phyloP scores from a whole-genome alignment of 2,113 vertebrate species.

The Progne subis region DNA sequence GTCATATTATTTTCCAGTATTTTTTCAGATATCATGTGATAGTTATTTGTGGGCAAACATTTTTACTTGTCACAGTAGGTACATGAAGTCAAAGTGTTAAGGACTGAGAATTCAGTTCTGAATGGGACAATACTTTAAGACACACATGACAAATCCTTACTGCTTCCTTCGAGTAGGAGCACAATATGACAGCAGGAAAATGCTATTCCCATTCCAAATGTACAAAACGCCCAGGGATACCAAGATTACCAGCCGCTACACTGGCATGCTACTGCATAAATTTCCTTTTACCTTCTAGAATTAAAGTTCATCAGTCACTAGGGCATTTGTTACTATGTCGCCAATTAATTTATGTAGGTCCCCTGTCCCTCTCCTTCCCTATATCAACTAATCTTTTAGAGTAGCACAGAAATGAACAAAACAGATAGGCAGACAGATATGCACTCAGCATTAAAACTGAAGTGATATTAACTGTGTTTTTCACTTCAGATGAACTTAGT shows the following conservation, averaged over 20 bases:
- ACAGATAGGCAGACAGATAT: neutral
- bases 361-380: neutral
- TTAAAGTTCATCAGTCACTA: neutral
- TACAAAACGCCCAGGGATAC: neutral
- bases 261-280: accelerated
- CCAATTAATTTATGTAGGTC: neutral
- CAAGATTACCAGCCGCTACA: neutral
- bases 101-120: neutral
- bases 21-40: neutral
- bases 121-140: neutral
- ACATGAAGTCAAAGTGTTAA: neutral
- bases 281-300: neutral
- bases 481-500: neutral
- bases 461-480: neutral
- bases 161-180: neutral
- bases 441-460: neutral
- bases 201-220: neutral
- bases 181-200: neutral
- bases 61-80: neutral
- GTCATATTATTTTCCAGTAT: neutral
- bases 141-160: neutral
- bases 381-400: neutral
- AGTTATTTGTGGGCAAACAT: neutral
- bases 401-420: neutral
- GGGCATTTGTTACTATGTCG: neutral